These are phyloP conservation scores for Polydesmus complanatus DNA, from an alignment of 2,888 invertebrate species.

Conservation along the genomic window DNA sequence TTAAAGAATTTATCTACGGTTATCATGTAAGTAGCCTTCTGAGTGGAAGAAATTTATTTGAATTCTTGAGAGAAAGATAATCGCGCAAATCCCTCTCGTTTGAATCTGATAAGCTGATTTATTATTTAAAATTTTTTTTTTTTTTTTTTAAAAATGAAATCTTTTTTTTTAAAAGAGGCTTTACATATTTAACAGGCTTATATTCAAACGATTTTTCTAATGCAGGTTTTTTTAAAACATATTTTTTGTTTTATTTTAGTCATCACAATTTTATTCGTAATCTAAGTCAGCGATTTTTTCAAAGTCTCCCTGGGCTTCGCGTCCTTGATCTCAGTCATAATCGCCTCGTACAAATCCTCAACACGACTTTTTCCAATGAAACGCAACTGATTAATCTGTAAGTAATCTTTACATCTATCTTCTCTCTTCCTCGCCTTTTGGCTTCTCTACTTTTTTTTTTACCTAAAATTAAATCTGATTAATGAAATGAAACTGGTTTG, in stretches of 20 bases:
- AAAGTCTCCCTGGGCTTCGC: conserved; percentile 40
- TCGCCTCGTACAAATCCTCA: conserved; percentile 42
- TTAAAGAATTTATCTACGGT: not conserved
- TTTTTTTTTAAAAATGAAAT: no score
- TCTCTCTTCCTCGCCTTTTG: not conserved
- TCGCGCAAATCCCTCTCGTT: not conserved
- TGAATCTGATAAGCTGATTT: not conserved
- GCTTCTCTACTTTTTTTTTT: no score
- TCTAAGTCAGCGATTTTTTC: conserved; percentile 37
- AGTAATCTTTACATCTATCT: conserved; percentile 25
- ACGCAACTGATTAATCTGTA: conserved; percentile 40
- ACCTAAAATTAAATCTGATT: no score
- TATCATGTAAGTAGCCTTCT: not conserved
- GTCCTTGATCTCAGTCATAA: conserved; percentile 51
- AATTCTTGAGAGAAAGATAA: not conserved
- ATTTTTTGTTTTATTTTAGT: conserved; percentile 28
- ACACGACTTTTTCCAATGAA: conserved; percentile 45
- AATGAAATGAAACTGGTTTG: no score
- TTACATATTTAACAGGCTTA: no score
- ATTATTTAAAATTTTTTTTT: not conserved
- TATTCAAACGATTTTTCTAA: not conserved
- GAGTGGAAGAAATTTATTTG: not conserved
- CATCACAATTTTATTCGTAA: conserved; percentile 39
- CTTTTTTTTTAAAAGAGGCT: no score
- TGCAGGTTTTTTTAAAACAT: not conserved